Percentiles rank a stretch among this genome's conserved stretches.
Evolutionary conservation across 2,888 invertebrate species (phyloP).

Genomic region (Andrena marginata): DNA sequence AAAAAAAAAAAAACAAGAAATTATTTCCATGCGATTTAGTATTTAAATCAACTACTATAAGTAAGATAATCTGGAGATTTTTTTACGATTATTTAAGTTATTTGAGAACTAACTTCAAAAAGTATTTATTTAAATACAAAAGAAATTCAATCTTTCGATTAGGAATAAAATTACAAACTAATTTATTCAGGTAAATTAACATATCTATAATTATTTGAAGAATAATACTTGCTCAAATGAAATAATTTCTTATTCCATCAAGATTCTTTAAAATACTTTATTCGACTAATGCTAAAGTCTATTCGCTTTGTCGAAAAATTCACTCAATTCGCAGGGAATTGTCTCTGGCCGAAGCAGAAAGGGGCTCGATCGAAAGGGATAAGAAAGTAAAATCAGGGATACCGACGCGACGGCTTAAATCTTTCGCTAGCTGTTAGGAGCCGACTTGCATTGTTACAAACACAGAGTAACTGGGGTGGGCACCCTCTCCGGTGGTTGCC

Average conservation of each 20-base stretch:
- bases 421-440: conserved; percentile 75
- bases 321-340: not conserved
- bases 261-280: not conserved
- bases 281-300: not conserved
- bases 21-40: too few relatives aligned
- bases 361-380: not conserved
- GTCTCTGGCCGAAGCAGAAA: not conserved
- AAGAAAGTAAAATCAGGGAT: conserved; percentile 33
- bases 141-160: too few relatives aligned
- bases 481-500: conserved; percentile 83
- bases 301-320: not conserved
- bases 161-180: not conserved
- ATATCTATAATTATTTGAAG: not conserved
- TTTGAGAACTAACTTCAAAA: too few relatives aligned
- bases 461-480: conserved; percentile 78
- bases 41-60: too few relatives aligned
- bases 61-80: too few relatives aligned
- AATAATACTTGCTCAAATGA: not conserved
- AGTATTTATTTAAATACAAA: too few relatives aligned
- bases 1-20: too few relatives aligned
- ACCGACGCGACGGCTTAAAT: conserved; percentile 62
- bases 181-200: not conserved
- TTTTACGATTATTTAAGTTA: too few relatives aligned
- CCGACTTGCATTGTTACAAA: conserved; percentile 83
- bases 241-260: not conserved